Evolutionary conservation across 2,888 invertebrate genomes (phyloP).

Genomic region (Ephialtes manifestator): DNA sequence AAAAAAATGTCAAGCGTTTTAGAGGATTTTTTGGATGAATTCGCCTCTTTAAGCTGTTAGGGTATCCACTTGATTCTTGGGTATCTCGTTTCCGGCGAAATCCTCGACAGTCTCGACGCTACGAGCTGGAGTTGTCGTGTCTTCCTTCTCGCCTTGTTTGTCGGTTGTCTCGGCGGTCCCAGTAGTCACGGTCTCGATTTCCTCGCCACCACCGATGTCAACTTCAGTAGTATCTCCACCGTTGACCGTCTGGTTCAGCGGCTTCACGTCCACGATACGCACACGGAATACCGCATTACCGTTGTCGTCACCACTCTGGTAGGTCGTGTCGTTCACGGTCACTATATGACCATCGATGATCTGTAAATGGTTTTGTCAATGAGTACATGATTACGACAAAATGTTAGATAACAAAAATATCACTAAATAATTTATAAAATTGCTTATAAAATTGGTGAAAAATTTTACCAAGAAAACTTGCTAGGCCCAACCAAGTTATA

Average conservation of each 20-base stretch:
- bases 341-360: slow-evolving; percentile 87
- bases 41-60: slow-evolving; percentile 77
- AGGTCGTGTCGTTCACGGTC: slow-evolving; percentile 87
- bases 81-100: slow-evolving; percentile 83
- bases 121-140: slow-evolving; percentile 73
- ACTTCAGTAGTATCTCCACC: slow-evolving; percentile 55
- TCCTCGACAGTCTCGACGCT: slow-evolving; percentile 83
- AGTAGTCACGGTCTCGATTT: slow-evolving; percentile 68
- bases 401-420: too few species aligned
- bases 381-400: slow-evolving; percentile 15
- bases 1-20: slow-evolving; percentile 14
- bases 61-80: slow-evolving; percentile 79
- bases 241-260: slow-evolving; percentile 78
- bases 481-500: too few species aligned
- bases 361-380: slow-evolving; percentile 77
- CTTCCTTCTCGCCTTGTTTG: slow-evolving; percentile 62
- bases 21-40: background rate
- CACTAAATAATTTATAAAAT: too few species aligned
- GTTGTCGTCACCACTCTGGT: slow-evolving; percentile 84
- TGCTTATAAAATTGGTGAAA: too few species aligned
- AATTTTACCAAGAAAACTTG: too few species aligned
- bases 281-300: slow-evolving; percentile 85
- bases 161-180: slow-evolving; percentile 11
- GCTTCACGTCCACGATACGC: slow-evolving; percentile 86
- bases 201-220: slow-evolving; percentile 62